phyloP scores from a whole-genome alignment of 2,888 invertebrate species.

The Drosophila lutescens region DNA sequence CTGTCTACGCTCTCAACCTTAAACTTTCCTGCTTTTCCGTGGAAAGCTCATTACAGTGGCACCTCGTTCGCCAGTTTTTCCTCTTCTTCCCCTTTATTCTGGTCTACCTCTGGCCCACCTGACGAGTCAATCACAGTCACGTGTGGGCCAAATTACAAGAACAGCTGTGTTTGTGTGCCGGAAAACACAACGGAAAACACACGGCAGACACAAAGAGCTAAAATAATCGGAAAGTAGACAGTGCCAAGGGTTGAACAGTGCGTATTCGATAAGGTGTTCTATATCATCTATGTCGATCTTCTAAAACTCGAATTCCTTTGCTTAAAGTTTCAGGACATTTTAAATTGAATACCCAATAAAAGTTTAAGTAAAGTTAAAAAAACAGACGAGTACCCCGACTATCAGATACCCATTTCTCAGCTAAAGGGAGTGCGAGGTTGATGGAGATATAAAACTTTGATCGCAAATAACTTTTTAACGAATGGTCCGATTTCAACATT shows the following conservation, averaged over 20 bases:
- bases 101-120: slow-evolving; percentile 13
- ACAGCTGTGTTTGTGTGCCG: slow-evolving; percentile 33
- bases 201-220: slow-evolving; percentile 22
- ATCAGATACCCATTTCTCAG: too few species aligned
- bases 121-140: slow-evolving; percentile 44
- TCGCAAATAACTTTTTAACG: too few species aligned
- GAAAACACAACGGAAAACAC: slow-evolving; percentile 28
- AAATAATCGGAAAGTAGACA: slow-evolving; percentile 12
- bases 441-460: too few species aligned
- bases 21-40: slow-evolving; percentile 25
- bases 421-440: too few species aligned
- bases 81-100: not conserved
- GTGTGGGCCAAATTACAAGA: slow-evolving; percentile 37
- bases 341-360: not conserved
- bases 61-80: slow-evolving; percentile 15
- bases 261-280: not conserved
- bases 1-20: slow-evolving; percentile 35
- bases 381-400: too few species aligned
- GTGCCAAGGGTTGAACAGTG: slow-evolving; percentile 33
- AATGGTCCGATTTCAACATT: too few species aligned
- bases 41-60: slow-evolving; percentile 33
- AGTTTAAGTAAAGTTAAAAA: too few species aligned
- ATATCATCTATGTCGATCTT: not conserved
- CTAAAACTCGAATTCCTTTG: not conserved
- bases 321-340: not conserved